Conservation (phyloP, 2,113 vertebrate species). For the Cyprinus carpio region DNA sequence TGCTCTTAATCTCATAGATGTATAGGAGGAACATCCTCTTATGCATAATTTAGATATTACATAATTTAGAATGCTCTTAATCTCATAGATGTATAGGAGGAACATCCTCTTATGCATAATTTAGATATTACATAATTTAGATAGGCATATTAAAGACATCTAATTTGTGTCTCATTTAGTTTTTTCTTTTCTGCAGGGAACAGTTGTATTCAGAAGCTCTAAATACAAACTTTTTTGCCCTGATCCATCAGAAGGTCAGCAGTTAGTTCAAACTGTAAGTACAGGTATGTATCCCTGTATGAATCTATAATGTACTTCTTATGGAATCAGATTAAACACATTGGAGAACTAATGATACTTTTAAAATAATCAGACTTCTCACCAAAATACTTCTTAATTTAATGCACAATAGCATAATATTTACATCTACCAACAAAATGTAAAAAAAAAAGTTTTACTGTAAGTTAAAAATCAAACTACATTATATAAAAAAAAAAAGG, state of each 20-base stretch:
- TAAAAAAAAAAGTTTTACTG: no score
- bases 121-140: not conserved
- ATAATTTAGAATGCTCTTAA: no score
- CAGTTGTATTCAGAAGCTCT: not conserved
- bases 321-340: not conserved
- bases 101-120: not conserved
- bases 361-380: not conserved
- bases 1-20: no score
- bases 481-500: no score
- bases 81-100: not conserved
- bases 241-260: not conserved
- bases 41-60: no score
- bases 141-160: not conserved
- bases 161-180: not conserved
- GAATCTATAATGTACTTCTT: not conserved
- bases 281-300: not conserved
- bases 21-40: no score
- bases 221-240: not conserved
- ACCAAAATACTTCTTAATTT: not conserved
- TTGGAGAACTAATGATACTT: not conserved
- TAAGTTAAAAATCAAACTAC: no score
- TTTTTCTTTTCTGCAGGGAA: not conserved
- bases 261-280: not conserved
- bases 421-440: no score
- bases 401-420: no score